These are phyloP conservation scores for Semicossyphus pulcher DNA, from an alignment of 2,113 vertebrate genomes.

Conservation along the genomic window DNA sequence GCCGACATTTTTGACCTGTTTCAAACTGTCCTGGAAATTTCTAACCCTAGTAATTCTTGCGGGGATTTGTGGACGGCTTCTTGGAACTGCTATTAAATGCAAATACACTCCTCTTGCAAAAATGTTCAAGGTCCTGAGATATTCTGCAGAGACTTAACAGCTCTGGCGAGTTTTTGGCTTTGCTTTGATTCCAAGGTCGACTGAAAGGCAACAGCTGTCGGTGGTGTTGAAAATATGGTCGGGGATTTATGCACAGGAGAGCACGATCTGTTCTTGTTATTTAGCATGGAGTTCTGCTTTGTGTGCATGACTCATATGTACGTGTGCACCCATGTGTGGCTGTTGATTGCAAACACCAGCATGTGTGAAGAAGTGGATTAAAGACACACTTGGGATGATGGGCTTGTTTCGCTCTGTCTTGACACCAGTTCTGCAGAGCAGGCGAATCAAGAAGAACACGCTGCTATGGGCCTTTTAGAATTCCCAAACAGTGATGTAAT, in stretches of 20 bases:
- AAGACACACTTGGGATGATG: not conserved
- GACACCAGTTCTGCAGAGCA: not conserved
- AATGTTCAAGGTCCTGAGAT: not conserved
- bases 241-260: conserved; percentile 17
- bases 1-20: not conserved
- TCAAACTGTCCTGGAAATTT: conserved; percentile 2
- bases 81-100: not conserved
- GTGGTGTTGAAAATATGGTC: conserved; percentile 29
- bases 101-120: not conserved
- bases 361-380: not conserved
- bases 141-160: conserved; percentile 6
- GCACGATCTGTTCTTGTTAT: conserved; percentile 46
- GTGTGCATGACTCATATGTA: conserved; percentile 8
- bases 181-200: conserved; percentile 14
- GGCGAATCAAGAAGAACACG: conserved; percentile 10
- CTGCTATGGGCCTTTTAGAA: conserved; percentile 15
- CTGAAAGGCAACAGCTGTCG: conserved; percentile 37
- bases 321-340: not conserved
- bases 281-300: conserved; percentile 34
- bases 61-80: not conserved
- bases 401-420: not conserved
- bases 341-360: not conserved
- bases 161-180: conserved; percentile 12
- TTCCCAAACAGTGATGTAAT: conserved; percentile 38
- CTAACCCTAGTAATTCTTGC: not conserved